Percentiles rank a stretch among this genome's conserved stretches.
Conservation (phyloP, 2,797 vertebrate genomes). For the Sorex maritimensis region DNA sequence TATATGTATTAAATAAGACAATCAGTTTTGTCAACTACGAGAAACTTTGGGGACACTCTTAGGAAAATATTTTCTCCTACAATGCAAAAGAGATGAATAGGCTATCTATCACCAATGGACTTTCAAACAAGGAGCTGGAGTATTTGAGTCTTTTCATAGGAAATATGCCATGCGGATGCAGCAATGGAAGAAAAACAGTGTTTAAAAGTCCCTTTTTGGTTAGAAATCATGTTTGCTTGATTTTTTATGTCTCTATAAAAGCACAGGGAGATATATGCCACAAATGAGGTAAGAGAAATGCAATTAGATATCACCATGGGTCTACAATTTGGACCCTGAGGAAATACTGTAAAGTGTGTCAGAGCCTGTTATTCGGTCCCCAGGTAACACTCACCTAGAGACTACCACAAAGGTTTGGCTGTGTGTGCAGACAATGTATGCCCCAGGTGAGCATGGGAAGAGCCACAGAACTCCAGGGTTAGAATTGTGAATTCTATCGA, state of each 20-base stretch:
- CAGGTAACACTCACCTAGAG: neutral
- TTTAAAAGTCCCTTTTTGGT: conserved; percentile 46
- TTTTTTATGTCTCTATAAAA: conserved; percentile 58
- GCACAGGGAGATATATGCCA: conserved; percentile 19
- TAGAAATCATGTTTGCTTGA: conserved; percentile 61
- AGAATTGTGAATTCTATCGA: neutral
- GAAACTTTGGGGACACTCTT: neutral
- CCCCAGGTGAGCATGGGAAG: neutral
- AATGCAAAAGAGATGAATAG: neutral
- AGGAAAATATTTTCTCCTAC: neutral
- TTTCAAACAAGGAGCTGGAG: conserved; percentile 21
- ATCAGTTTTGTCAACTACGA: neutral
- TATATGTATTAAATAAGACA: neutral
- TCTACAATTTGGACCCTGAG: conserved; percentile 23
- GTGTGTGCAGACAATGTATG: neutral
- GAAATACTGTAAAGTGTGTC: neutral
- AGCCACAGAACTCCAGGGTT: neutral
- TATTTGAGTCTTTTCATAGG: neutral
- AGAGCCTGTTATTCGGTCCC: neutral
- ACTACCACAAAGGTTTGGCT: neutral
- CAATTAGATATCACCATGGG: neutral
- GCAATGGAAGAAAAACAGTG: neutral
- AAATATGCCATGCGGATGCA: conserved; percentile 10
- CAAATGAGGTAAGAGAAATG: conserved; percentile 43
- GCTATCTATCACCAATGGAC: neutral